These are phyloP conservation scores for Haemorhous mexicanus DNA, from an alignment of 2,113 vertebrate species.

Conservation along the genomic window DNA sequence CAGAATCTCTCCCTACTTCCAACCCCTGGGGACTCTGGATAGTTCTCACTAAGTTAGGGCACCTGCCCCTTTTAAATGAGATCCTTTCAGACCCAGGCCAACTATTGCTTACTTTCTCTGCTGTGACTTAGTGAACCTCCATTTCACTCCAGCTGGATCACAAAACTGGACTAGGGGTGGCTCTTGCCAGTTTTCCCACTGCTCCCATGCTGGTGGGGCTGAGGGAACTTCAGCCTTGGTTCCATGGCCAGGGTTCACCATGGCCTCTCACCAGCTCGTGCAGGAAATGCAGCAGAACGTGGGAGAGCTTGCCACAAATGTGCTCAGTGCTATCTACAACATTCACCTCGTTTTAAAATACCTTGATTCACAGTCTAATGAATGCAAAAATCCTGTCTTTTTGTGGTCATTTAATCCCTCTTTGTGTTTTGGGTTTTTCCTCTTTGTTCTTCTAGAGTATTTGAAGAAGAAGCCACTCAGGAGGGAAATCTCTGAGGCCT, in stretches of 20 bases:
- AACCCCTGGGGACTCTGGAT: too few species aligned
- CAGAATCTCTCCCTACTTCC: not conserved
- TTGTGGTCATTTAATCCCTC: not conserved
- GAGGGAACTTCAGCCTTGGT: not conserved
- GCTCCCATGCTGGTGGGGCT: rapidly evolving
- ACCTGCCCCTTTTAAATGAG: not conserved
- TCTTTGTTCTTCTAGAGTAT: conserved; percentile 54
- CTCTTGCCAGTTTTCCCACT: not conserved
- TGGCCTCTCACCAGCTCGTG: not conserved
- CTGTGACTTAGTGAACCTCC: not conserved
- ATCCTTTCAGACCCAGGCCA: not conserved
- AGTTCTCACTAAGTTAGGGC: not conserved
- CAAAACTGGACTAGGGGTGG: not conserved
- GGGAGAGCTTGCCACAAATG: not conserved
- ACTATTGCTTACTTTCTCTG: not conserved
- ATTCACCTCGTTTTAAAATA: not conserved
- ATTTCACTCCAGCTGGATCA: not conserved
- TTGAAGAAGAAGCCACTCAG: conserved; percentile 44
- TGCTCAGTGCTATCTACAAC: not conserved
- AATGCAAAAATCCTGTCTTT: not conserved
- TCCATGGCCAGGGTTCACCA: not conserved
- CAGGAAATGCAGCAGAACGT: not conserved
- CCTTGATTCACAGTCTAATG: not conserved
- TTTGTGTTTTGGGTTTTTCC: not conserved
- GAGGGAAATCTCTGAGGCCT: conserved; percentile 62